These are phyloP conservation scores for Chlorops oryzae DNA, from an alignment of 1,140 invertebrate species.

Conservation along the genomic window DNA sequence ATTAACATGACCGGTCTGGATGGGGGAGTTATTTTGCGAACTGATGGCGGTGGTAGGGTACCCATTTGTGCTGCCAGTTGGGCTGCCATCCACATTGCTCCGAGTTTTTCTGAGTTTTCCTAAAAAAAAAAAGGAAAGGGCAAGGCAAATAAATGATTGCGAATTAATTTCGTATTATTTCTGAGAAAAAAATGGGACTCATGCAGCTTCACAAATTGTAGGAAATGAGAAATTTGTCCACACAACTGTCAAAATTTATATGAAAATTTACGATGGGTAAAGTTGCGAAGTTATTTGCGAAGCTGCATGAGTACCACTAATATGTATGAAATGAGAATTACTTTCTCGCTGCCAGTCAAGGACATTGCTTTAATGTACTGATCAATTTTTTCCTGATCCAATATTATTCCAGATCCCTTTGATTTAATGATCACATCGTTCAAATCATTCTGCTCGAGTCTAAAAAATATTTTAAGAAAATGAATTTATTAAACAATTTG, in stretches of 20 bases:
- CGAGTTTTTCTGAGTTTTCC: conserved; percentile 36
- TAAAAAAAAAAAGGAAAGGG: conserved; percentile 9
- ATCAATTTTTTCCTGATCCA: conserved; percentile 39
- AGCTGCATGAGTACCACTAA: too few relatives aligned
- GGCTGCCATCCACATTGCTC: conserved; percentile 44
- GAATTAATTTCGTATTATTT: too few relatives aligned
- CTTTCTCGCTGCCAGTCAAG: conserved; percentile 34
- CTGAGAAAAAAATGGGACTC: not conserved
- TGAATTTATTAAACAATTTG: not conserved
- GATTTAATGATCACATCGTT: conserved; percentile 38
- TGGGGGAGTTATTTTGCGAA: conserved; percentile 27
- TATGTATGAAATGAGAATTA: too few relatives aligned
- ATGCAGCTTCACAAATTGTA: too few relatives aligned
- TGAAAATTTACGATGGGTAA: too few relatives aligned
- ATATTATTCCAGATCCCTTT: conserved; percentile 21
- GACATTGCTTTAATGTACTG: conserved; percentile 44
- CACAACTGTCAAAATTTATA: too few relatives aligned
- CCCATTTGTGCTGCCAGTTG: conserved; percentile 34
- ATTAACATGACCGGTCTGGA: conserved; percentile 38
- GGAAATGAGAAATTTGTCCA: too few relatives aligned
- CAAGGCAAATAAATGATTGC: too few relatives aligned
- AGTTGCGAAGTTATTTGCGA: too few relatives aligned
- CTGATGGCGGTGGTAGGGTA: conserved; percentile 21
- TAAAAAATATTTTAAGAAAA: not conserved
- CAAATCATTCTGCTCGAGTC: conserved; percentile 27